Evolutionary conservation across 1,140 invertebrate genomes (phyloP), one percentile per base, ranked within the genome.

Genomic region (Drosophila littoralis): DNA sequence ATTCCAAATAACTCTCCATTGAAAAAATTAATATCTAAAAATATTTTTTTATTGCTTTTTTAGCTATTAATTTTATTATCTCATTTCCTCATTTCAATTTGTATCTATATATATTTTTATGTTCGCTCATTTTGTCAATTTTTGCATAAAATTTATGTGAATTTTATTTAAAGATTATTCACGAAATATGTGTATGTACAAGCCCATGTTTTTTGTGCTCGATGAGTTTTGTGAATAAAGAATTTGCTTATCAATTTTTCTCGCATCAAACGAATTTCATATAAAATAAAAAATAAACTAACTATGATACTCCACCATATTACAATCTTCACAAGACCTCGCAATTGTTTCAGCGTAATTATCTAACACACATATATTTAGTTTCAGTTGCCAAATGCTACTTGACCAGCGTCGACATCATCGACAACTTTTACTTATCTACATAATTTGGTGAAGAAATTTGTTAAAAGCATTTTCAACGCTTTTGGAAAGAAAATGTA

Each of bases 381-480:
- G 43, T 51, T 68, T 68, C 48, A 22, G 12, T 45, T 59, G 22
- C 32, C 1, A 28, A 15, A 38, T 58, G 40, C 55, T 22, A 22
- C 35, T 22, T 70, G 43, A 45, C 45, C 51, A 40, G 48, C 10
- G 6, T 10, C 45, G 38, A 58, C 48, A 43, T 42, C 67, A 66
- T 50, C 60, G 59, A 69, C 54, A 69, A 79, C 83, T 88, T 82
- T 82, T 86, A 76, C 83, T 88, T 68, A 86, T 86, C 68, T 86
- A 63, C 82, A 82, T 86, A 88, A 80, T 80, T 77, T 75, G 51
- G 35, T 72, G 40, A 38, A 69, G 81, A 78, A 64, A 73, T 77
- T 76, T 72, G 66, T 85, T 79, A 64, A 81, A 88, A 65, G 64
- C 82, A 79, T 86, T 86, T 86, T 88, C 79, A 77, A 45, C 81